phyloP scores from a whole-genome alignment of 1,140 invertebrate genomes.

The Cepaea nemoralis region DNA sequence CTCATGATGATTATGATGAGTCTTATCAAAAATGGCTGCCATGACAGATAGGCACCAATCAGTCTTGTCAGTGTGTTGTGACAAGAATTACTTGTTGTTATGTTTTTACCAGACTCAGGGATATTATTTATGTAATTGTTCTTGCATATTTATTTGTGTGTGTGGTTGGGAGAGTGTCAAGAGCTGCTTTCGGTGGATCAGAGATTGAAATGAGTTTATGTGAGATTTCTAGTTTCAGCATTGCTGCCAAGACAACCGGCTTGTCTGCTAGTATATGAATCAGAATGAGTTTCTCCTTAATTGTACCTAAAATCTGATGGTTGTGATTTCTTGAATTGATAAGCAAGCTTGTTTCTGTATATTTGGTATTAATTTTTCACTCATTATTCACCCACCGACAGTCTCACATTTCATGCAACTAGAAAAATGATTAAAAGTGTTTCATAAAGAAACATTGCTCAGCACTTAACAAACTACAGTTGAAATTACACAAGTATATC shows the following conservation, averaged over 20 bases:
- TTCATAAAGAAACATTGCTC: too few species aligned
- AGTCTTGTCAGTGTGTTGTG: neutral
- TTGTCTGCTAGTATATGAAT: neutral
- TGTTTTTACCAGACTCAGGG: neutral
- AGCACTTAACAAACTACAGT: too few species aligned
- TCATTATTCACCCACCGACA: too few species aligned
- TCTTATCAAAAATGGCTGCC: neutral
- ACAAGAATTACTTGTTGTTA: neutral
- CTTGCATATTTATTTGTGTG: neutral
- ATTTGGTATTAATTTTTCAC: too few species aligned
- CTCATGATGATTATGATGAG: neutral
- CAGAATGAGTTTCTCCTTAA: neutral
- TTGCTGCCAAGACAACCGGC: neutral
- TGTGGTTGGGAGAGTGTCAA: neutral
- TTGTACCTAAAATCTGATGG: neutral
- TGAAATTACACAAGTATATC: too few species aligned
- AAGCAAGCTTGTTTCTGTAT: too few species aligned
- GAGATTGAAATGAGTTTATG: neutral
- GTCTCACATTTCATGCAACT: too few species aligned
- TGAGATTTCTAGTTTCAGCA: neutral
- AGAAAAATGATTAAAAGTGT: too few species aligned
- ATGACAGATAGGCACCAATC: neutral
- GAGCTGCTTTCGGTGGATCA: neutral
- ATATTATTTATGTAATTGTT: neutral
- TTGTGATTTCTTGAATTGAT: neutral